These are phyloP conservation scores for Cebus imitator DNA, from an alignment of 2,113 vertebrate species.

Conservation along the genomic window DNA sequence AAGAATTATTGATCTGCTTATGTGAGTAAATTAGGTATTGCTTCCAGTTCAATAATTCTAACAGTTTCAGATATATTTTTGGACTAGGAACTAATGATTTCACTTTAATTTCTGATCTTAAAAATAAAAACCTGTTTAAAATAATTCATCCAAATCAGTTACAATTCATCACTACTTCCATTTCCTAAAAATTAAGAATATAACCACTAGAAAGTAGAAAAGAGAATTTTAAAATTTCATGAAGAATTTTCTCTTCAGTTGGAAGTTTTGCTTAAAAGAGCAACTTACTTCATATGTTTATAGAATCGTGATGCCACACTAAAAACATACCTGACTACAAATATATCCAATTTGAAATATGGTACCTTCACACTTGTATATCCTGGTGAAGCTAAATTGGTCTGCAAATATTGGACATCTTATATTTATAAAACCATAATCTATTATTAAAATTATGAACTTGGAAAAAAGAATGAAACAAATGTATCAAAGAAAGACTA, in stretches of 20 bases:
- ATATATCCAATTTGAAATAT: background rate
- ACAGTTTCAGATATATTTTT: background rate
- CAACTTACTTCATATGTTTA: background rate
- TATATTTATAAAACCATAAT: background rate
- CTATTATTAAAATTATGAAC: background rate
- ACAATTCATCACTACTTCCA: background rate
- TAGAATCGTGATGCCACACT: background rate
- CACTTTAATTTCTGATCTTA: background rate
- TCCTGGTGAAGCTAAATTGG: background rate
- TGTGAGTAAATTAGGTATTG: background rate
- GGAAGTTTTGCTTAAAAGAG: background rate
- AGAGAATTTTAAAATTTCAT: background rate
- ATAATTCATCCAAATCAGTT: background rate
- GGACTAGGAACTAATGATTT: background rate
- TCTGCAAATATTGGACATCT: background rate
- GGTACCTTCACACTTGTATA: background rate
- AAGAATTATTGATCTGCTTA: background rate
- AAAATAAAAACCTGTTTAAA: background rate
- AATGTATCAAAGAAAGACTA: background rate
- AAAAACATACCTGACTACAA: background rate
- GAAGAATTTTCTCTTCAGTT: background rate
- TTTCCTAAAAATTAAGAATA: conserved; percentile 13
- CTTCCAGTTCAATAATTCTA: background rate
- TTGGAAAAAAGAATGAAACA: background rate
- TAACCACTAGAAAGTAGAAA: background rate